Conservation (phyloP, 2,888 invertebrate genomes). For the Cryptocephalus primarius region DNA sequence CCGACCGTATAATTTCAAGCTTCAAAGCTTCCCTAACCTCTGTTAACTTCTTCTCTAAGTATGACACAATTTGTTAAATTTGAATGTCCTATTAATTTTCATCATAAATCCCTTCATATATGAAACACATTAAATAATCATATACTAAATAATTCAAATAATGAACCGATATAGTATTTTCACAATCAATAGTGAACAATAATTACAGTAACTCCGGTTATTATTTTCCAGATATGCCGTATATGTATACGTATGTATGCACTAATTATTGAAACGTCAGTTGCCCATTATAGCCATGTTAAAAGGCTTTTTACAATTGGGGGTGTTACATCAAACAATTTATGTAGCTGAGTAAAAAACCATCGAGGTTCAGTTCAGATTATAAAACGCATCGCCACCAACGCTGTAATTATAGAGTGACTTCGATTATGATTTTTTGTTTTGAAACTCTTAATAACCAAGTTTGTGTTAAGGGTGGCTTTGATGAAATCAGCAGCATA, state of each 20-base stretch:
- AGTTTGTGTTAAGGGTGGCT: too few species aligned
- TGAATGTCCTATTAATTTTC: too few species aligned
- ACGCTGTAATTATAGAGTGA: not conserved
- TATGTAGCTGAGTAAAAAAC: constrained; percentile 9
- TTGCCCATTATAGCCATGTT: constrained; percentile 24
- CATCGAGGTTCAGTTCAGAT: constrained; percentile 7
- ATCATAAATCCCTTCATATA: too few species aligned
- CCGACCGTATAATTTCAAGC: too few species aligned
- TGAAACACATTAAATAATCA: too few species aligned
- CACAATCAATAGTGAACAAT: constrained; percentile 20
- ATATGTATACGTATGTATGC: constrained; percentile 9
- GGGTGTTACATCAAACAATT: constrained; percentile 22
- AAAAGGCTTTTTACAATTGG: constrained; percentile 26
- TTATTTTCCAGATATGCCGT: constrained; percentile 20
- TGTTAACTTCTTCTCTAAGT: too few species aligned
- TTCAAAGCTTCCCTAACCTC: too few species aligned
- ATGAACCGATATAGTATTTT: constrained; percentile 9
- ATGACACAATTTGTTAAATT: too few species aligned
- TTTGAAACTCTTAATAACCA: too few species aligned
- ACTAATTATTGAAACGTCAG: constrained; percentile 25
- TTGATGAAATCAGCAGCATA: too few species aligned
- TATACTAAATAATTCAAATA: constrained; percentile 5
- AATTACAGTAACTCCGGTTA: constrained; percentile 21
- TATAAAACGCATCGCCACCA: not conserved
- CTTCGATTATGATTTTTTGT: too few species aligned